These are phyloP conservation scores for Thalassaphorura encarpata DNA, from an alignment of 1,140 invertebrate genomes.

Conservation along the genomic window DNA sequence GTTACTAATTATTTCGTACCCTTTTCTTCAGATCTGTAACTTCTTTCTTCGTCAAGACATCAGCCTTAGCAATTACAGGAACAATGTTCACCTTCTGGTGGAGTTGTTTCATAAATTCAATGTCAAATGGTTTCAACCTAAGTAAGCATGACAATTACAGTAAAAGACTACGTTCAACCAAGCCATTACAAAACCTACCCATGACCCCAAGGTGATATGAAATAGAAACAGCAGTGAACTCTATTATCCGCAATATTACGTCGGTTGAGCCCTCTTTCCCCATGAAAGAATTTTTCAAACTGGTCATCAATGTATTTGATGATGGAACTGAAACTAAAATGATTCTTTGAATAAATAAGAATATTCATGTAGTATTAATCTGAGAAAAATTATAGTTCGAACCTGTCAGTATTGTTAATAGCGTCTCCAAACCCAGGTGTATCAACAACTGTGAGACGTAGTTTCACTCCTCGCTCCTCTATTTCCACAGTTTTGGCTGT, in stretches of 20 bases:
- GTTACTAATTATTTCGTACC: constrained; percentile 41
- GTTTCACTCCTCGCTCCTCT: constrained; percentile 81
- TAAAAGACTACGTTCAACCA: not conserved
- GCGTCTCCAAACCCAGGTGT: constrained; percentile 98
- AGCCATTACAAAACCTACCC: constrained; percentile 41
- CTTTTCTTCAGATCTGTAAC: constrained; percentile 76
- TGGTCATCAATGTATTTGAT: constrained; percentile 90
- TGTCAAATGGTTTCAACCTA: constrained; percentile 85
- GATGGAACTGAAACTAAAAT: constrained; percentile 68
- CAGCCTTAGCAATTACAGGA: constrained; percentile 91
- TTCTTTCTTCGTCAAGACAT: constrained; percentile 94
- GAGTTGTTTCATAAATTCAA: constrained; percentile 97
- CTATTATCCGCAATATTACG: constrained; percentile 64
- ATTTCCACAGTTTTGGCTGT: constrained; percentile 89
- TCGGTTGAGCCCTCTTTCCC: constrained; percentile 82
- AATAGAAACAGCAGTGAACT: constrained; percentile 99
- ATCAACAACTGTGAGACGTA: constrained; percentile 83
- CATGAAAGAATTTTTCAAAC: constrained; percentile 79
- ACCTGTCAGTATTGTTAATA: constrained; percentile 93
- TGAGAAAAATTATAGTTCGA: constrained; percentile 19
- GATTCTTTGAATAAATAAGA: constrained; percentile 33
- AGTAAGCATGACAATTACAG: not conserved
- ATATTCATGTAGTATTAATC: not conserved
- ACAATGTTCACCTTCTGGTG: constrained; percentile 99
- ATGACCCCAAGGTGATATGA: constrained; percentile 94